These are phyloP conservation scores for Stenurella melanura DNA, from an alignment of 2,888 invertebrate genomes.

Conservation along the genomic window DNA sequence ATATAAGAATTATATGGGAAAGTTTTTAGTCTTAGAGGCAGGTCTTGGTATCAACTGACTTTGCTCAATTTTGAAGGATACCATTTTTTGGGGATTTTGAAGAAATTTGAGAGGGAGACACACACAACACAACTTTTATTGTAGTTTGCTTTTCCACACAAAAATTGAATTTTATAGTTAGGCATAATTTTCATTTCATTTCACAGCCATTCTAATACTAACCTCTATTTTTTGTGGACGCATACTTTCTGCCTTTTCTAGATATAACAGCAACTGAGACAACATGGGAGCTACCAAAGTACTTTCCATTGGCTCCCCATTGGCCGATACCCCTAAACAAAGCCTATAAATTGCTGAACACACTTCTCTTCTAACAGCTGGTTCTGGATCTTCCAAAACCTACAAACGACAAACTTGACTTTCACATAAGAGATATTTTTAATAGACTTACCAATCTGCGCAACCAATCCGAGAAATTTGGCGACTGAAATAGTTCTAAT, in stretches of 20 bases:
- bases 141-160: too few relatives aligned
- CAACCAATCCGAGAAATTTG: slow-evolving; percentile 86
- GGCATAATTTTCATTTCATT: background rate
- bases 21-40: too few relatives aligned
- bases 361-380: slow-evolving; percentile 91
- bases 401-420: background rate
- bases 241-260: slow-evolving; percentile 91
- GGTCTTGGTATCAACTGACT: too few relatives aligned
- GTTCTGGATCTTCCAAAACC: slow-evolving; percentile 93
- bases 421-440: background rate
- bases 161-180: too few relatives aligned
- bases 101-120: too few relatives aligned
- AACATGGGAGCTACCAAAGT: slow-evolving; percentile 86
- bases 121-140: too few relatives aligned
- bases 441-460: slow-evolving; percentile 78
- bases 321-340: slow-evolving; percentile 81
- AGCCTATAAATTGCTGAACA: slow-evolving; percentile 94
- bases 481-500: slow-evolving; percentile 84
- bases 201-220: background rate
- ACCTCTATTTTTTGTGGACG: slow-evolving; percentile 77
- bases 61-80: too few relatives aligned
- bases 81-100: too few relatives aligned
- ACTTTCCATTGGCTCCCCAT: slow-evolving; percentile 74
- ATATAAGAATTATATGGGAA: too few relatives aligned
- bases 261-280: slow-evolving; percentile 86